Base-by-base conservation (phyloP, 2,113 vertebrate species). In the Gambusia affinis region DNA sequence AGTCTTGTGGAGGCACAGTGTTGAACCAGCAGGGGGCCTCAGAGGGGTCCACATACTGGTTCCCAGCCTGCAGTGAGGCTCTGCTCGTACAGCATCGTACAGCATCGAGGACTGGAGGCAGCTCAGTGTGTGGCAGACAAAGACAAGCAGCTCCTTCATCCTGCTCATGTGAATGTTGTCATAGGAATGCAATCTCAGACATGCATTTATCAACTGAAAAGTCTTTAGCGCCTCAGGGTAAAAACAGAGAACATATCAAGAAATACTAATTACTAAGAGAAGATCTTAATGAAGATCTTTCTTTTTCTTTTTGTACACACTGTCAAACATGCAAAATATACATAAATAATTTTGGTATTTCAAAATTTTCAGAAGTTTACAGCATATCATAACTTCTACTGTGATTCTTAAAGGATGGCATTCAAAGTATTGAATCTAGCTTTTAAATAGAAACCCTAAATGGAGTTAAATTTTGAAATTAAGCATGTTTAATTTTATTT, bases 31-130 rank as follows among this genome's bases (percentile, higher is more conserved):
- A 75, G 88, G 87, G 78, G 86, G 80, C 47, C 78, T 65, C 84
- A 77, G 86, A 87, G 68, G 87, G 89, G 64, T 78, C 92, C 57
- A 91, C 93, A 0, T 67, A 91, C 6, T 97, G 96, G 97, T 86
- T 94, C 82, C 93, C 97, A n/a, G 94, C 95, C 78, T 98, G 97
- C 93, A 98, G 96, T 0, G 97, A 96, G 0, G 96, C 96, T 67
- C 90, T 97, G 90, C 93, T 99, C 60, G 95, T 94, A 0, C 96
- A 97, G 85, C 95, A 94, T 99, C 60, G 95, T 94, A 0, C 96
- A 97, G 85, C 95, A 94, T 68, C 95, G 95, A 0, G 94, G 96
- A 68, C 95, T 97, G 81, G 95, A 96, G 79, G 95, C 96, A 11
- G 96, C 97, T 24, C 96, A 96, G 87, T 98, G 97, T 0, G 96